Conservation (phyloP, 2,797 vertebrate species). For the Enteromius treurensis region DNA sequence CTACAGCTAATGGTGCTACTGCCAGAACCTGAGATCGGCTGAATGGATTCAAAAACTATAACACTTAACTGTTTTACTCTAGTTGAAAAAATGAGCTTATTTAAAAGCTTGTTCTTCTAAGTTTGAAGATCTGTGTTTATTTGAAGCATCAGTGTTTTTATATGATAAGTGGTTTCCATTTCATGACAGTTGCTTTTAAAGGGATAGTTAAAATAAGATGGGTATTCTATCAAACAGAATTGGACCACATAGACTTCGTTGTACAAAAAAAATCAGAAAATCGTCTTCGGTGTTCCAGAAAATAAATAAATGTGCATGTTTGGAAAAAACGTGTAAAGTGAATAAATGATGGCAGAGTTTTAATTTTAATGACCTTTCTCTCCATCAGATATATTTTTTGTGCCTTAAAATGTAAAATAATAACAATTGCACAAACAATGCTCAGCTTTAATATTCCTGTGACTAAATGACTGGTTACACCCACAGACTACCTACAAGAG, state of each 20-base stretch:
- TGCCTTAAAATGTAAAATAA: neutral
- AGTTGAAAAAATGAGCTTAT: no score
- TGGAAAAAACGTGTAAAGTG: neutral
- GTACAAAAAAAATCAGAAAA: neutral
- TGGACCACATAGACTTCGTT: neutral
- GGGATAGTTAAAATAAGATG: neutral
- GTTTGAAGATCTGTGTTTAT: neutral
- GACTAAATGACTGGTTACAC: neutral
- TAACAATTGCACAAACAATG: neutral
- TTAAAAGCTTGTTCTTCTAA: neutral
- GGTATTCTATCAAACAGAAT: neutral
- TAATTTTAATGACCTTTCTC: neutral
- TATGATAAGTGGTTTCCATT: neutral
- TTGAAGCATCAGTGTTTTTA: neutral
- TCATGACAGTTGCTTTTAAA: neutral
- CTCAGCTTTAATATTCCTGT: neutral
- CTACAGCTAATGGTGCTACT: no score
- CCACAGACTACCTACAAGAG: conserved; percentile 82
- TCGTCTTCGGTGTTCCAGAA: neutral
- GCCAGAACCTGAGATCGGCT: no score
- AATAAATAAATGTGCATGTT: neutral
- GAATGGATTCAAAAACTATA: no score
- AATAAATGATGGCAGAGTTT: neutral
- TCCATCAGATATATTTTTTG: neutral
- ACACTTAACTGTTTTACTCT: no score